Percentiles rank a stretch among this genome's conserved stretches.
These are phyloP conservation scores for Telenomus remus DNA, from an alignment of 1,140 invertebrate species.

Conservation along the genomic window DNA sequence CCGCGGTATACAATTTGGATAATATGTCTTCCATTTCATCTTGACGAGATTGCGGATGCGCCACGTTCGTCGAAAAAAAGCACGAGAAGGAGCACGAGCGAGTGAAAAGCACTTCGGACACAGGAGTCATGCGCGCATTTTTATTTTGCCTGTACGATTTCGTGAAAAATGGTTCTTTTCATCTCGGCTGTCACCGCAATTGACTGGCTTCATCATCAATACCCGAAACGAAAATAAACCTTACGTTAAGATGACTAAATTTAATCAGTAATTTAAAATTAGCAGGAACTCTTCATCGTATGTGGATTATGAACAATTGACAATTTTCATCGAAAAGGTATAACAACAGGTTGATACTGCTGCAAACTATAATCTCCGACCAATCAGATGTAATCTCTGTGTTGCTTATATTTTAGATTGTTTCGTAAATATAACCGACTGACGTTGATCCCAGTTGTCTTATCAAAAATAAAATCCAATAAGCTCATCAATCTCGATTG, in stretches of 20 bases:
- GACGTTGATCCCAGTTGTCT: slow-evolving; percentile 22
- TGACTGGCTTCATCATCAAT: slow-evolving; percentile 44
- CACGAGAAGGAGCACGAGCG: slow-evolving; percentile 7
- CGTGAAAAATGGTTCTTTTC: slow-evolving; percentile 43
- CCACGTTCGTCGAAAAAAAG: background rate
- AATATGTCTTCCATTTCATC: slow-evolving; percentile 46
- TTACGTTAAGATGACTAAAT: slow-evolving; percentile 6
- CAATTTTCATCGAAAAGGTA: too few species aligned
- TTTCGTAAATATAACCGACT: slow-evolving; percentile 2
- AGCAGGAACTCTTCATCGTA: too few species aligned
- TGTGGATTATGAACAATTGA: too few species aligned
- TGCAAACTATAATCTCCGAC: too few species aligned
- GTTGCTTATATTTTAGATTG: too few species aligned
- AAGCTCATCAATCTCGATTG: slow-evolving; percentile 40
- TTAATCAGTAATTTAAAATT: too few species aligned
- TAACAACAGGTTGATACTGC: too few species aligned
- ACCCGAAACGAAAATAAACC: slow-evolving; percentile 36
- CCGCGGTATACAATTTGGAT: slow-evolving; percentile 23
- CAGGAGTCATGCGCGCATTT: slow-evolving; percentile 22
- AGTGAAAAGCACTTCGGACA: slow-evolving; percentile 16
- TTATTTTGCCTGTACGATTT: slow-evolving; percentile 47
- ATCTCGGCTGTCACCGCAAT: slow-evolving; percentile 33
- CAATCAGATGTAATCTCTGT: too few species aligned
- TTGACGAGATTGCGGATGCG: slow-evolving; percentile 4
- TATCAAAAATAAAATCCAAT: slow-evolving; percentile 29